Conservation (phyloP, 2,797 vertebrate species). For the Lepus townsendii region DNA sequence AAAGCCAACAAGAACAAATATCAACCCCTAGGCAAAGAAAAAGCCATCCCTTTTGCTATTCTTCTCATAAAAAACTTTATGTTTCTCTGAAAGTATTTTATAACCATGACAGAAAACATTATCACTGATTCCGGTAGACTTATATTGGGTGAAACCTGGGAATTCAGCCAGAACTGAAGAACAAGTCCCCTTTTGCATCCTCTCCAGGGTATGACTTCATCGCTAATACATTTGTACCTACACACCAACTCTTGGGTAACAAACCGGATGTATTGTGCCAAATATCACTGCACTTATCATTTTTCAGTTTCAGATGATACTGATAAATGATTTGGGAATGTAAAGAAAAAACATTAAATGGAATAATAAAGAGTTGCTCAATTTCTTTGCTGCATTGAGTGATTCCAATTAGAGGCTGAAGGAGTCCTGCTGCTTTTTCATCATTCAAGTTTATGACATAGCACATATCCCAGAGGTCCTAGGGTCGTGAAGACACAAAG, state of each 20-base stretch:
- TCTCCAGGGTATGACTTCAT: conserved; percentile 89
- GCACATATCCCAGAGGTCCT: conserved; percentile 84
- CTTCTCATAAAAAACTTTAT: conserved; percentile 91
- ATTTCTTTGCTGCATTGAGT: conserved; percentile 83
- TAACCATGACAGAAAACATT: conserved; percentile 88
- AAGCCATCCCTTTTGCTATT: conserved; percentile 88
- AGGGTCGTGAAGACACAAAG: conserved; percentile 81
- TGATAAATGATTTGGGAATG: conserved; percentile 87
- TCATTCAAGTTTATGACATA: conserved; percentile 86
- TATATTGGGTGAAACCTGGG: conserved; percentile 87
- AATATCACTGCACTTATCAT: conserved; percentile 84
- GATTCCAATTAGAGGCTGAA: conserved; percentile 87
- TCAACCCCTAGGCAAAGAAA: conserved; percentile 85
- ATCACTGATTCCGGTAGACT: conserved; percentile 88
- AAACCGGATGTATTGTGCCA: conserved; percentile 83
- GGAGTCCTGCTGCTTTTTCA: conserved; percentile 85
- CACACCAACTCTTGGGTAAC: conserved; percentile 80
- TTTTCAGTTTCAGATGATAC: conserved; percentile 84
- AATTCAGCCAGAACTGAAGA: conserved; percentile 88
- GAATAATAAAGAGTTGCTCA: conserved; percentile 85
- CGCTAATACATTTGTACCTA: conserved; percentile 76
- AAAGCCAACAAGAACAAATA: conserved; percentile 84
- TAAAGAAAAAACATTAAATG: conserved; percentile 84
- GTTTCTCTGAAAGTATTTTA: conserved; percentile 90
- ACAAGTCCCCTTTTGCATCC: conserved; percentile 83